Conservation (phyloP, 1,140 invertebrate species). For the Hermetia illucens region DNA sequence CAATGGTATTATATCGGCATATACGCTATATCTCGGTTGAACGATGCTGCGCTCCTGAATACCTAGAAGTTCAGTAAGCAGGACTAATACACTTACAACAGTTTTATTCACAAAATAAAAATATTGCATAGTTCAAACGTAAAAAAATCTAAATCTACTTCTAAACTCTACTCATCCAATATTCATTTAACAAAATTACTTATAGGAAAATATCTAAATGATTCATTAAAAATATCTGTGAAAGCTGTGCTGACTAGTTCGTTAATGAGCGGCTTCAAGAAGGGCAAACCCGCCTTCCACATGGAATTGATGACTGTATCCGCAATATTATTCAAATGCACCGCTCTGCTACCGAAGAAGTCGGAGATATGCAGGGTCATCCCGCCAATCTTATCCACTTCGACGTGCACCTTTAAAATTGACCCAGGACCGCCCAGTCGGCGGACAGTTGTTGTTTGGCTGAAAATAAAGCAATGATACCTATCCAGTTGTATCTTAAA, state of each 20-base stretch:
- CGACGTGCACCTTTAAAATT: constrained; percentile 46
- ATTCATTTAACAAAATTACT: constrained; percentile 34
- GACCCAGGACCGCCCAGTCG: constrained; percentile 32
- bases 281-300: constrained; percentile 60
- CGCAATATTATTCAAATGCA: constrained; percentile 41
- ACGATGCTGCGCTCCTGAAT: too few species aligned
- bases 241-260: constrained; percentile 67
- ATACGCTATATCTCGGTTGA: too few species aligned
- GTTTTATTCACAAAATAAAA: too few species aligned
- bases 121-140: too few species aligned
- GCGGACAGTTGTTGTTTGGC: constrained; percentile 57
- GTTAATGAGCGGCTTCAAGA: constrained; percentile 58
- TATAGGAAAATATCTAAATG: constrained; percentile 51
- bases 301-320: constrained; percentile 45
- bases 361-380: constrained; percentile 64
- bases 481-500: constrained; percentile 3
- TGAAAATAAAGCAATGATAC: constrained; percentile 9
- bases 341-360: constrained; percentile 42
- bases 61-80: too few species aligned
- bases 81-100: too few species aligned
- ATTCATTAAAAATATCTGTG: constrained; percentile 61
- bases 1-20: too few species aligned
- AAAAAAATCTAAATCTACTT: too few species aligned
- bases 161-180: too few species aligned
- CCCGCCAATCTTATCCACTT: constrained; percentile 55